Conservation (phyloP, 2,113 vertebrate species). For the Hystrix cristata region DNA sequence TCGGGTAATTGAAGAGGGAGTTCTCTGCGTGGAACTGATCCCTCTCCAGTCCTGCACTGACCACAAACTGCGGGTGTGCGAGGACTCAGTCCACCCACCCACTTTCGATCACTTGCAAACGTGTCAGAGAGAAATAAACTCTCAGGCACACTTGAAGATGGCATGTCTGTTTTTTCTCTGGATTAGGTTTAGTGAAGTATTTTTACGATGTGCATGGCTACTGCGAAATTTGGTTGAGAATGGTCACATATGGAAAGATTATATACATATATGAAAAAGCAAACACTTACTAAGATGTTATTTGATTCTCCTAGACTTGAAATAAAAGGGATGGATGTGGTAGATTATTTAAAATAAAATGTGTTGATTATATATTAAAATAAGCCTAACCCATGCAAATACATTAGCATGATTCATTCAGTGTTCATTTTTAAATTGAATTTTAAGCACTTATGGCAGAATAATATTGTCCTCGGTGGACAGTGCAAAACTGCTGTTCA, state of each 20-base stretch:
- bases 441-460: not conserved
- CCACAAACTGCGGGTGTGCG: not conserved
- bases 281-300: not conserved
- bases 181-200: not conserved
- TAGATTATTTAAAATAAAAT: conserved; percentile 13
- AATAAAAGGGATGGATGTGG: not conserved
- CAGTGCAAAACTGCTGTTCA: not conserved
- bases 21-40: not conserved
- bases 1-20: not conserved
- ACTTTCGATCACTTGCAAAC: not conserved
- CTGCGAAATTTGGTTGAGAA: not conserved
- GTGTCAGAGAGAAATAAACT: not conserved
- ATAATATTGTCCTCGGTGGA: not conserved
- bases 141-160: not conserved
- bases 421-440: not conserved
- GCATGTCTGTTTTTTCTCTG: not conserved
- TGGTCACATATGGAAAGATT: not conserved
- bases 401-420: not conserved
- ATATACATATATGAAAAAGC: not conserved
- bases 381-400: not conserved
- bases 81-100: not conserved
- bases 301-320: not conserved
- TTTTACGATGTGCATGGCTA: not conserved
- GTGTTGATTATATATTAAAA: not conserved
- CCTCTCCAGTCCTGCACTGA: too few species aligned